A percentile compares a stretch with the other conserved stretches of the same genome.
phyloP scores from a whole-genome alignment of 2,797 vertebrate genomes.

The Linurgus olivaceus region DNA sequence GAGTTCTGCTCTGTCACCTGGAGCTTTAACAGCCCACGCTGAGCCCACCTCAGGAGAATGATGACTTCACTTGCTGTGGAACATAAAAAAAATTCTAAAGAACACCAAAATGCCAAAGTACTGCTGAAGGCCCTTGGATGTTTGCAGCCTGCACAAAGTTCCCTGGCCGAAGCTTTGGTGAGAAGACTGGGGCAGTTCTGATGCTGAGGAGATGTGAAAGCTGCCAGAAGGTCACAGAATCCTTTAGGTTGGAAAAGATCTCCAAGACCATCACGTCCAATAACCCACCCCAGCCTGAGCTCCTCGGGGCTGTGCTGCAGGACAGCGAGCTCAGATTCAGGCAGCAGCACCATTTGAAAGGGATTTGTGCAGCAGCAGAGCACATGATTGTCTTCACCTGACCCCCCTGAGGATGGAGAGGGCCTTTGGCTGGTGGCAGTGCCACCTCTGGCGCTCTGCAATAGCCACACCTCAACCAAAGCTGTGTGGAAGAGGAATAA shows the following conservation, averaged over 20 bases:
- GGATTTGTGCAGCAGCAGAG: not conserved
- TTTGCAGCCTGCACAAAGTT: not conserved
- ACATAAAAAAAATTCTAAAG: not conserved
- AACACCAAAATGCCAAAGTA: not conserved
- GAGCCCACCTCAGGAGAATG: not conserved
- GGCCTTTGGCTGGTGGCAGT: not conserved
- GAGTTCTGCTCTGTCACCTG: not conserved
- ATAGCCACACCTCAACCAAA: not conserved
- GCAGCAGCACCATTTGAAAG: not conserved
- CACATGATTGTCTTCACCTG: fast-evolving
- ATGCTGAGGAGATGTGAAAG: not conserved
- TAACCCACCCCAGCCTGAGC: fast-evolving
- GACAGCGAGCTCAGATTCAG: not conserved
- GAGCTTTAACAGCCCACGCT: not conserved
- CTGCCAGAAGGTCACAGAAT: not conserved
- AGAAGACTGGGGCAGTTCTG: not conserved
- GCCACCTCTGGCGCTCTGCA: not conserved
- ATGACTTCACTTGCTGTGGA: not conserved
- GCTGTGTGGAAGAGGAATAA: not conserved
- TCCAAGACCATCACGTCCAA: not conserved
- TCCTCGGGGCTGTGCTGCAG: not conserved
- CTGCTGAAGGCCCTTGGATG: fast-evolving
- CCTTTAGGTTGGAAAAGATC: not conserved
- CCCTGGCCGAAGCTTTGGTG: not conserved
- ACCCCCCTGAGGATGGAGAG: not conserved